phyloP scores from a whole-genome alignment of 1,140 invertebrate species.

The Zaprionus gabonicus region DNA sequence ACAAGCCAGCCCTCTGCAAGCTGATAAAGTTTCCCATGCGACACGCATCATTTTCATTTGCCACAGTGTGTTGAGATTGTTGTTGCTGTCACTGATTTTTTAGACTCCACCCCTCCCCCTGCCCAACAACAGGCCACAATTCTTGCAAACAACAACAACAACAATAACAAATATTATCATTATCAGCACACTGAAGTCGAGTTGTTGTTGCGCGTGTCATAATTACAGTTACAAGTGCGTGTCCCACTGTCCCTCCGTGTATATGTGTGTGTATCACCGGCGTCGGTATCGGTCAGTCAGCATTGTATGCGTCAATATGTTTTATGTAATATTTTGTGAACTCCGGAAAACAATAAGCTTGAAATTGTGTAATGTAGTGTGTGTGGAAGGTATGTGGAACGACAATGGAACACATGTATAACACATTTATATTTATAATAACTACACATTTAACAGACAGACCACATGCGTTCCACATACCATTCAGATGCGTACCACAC shows the following conservation, averaged over 20 bases:
- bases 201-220: conserved; percentile 25
- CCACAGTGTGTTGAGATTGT: conserved; percentile 29
- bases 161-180: conserved; percentile 24
- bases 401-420: conserved; percentile 7
- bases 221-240: conserved; percentile 49
- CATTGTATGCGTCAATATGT: conserved; percentile 12
- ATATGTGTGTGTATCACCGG: conserved; percentile 7
- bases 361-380: conserved; percentile 23
- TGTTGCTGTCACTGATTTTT: conserved; percentile 15
- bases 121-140: background rate
- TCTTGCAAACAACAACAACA: conserved; percentile 2
- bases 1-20: conserved; percentile 25
- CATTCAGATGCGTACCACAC: too few species aligned
- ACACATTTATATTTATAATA: background rate
- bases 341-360: conserved; percentile 13
- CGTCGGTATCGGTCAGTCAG: conserved; percentile 19
- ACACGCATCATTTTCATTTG: conserved; percentile 50
- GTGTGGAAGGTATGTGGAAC: conserved; percentile 4
- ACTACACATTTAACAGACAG: background rate
- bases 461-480: background rate
- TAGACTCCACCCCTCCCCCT: background rate
- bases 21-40: conserved; percentile 50
- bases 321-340: conserved; percentile 11
- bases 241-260: background rate
- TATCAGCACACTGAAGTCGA: conserved; percentile 25